A percentile compares a stretch with the other conserved stretches of the same genome.
Conservation (phyloP, 2,797 vertebrate genomes). For the Anabas testudineus region DNA sequence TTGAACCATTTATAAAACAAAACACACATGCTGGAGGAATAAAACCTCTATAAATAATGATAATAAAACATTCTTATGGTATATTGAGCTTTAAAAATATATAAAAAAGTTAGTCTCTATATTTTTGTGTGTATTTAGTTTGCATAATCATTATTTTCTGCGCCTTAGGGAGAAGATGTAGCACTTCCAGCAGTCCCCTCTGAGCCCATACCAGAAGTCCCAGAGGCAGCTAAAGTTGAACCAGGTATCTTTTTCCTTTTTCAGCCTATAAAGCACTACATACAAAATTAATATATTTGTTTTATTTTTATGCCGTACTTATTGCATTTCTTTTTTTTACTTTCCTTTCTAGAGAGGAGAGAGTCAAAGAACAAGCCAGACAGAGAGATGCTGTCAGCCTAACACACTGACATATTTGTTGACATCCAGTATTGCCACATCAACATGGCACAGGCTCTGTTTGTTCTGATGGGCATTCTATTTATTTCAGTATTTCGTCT, state of each 20-base stretch:
- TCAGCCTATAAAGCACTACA: not conserved
- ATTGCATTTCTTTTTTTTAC: conserved; percentile 31
- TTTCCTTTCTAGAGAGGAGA: conserved; percentile 69
- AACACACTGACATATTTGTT: conserved; percentile 32
- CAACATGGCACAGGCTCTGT: conserved; percentile 13
- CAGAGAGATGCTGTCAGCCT: conserved; percentile 79
- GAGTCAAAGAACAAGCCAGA: conserved; percentile 60
- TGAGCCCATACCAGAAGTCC: conserved; percentile 83
- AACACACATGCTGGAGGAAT: not conserved
- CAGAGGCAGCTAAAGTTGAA: conserved; percentile 62
- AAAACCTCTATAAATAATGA: too few relatives aligned
- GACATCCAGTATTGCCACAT: conserved; percentile 15
- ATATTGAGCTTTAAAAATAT: not conserved
- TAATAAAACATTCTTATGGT: too few relatives aligned
- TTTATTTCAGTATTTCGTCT: conserved; percentile 33
- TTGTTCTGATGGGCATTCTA: conserved; percentile 27
- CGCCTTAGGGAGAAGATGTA: conserved; percentile 81
- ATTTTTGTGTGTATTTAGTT: not conserved
- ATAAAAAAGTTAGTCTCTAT: not conserved
- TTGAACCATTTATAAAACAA: conserved; percentile 11
- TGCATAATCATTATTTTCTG: not conserved
- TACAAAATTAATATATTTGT: not conserved
- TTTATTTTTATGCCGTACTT: conserved; percentile 4
- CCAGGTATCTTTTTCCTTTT: conserved; percentile 65
- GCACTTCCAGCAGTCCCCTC: conserved; percentile 90